A percentile compares a stretch with the other conserved stretches of the same genome.
These are phyloP conservation scores for Spisula subtruncata DNA, from an alignment of 2,888 invertebrate genomes.

Conservation along the genomic window DNA sequence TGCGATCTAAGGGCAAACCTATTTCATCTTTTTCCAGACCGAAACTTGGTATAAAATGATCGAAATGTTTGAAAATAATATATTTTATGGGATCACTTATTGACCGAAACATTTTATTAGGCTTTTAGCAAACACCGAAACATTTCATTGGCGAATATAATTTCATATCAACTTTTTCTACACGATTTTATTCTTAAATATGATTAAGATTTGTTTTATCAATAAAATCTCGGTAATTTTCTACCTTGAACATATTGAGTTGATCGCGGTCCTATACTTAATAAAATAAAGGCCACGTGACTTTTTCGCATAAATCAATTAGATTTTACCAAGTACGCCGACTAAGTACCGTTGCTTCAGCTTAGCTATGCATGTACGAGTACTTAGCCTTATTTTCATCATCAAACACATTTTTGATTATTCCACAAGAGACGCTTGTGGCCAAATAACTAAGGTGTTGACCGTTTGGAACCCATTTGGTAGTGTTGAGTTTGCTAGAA, in stretches of 20 bases:
- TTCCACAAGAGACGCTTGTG: too few species aligned
- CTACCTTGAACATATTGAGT: slow-evolving; percentile 16
- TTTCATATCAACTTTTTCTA: neutral
- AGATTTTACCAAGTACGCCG: neutral
- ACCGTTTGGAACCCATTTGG: too few species aligned
- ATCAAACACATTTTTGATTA: too few species aligned
- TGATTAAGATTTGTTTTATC: slow-evolving; percentile 5
- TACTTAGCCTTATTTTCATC: too few species aligned
- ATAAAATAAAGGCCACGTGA: neutral
- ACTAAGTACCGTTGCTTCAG: neutral
- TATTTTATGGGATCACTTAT: slow-evolving; percentile 29
- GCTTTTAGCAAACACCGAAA: slow-evolving; percentile 15
- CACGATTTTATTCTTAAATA: neutral
- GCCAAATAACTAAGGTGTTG: too few species aligned
- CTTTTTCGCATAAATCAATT: neutral
- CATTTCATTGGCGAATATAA: neutral
- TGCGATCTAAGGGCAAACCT: slow-evolving; percentile 23
- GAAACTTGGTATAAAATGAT: slow-evolving; percentile 42
- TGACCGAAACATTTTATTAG: slow-evolving; percentile 37
- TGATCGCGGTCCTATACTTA: neutral
- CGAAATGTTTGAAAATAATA: slow-evolving; percentile 42
- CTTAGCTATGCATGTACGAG: neutral
- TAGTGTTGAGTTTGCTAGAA: too few species aligned
- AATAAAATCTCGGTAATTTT: neutral
- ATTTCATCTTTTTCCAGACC: slow-evolving; percentile 33